phyloP scores from a whole-genome alignment of 1,140 invertebrate genomes.

The Alviniconcha marisindica region DNA sequence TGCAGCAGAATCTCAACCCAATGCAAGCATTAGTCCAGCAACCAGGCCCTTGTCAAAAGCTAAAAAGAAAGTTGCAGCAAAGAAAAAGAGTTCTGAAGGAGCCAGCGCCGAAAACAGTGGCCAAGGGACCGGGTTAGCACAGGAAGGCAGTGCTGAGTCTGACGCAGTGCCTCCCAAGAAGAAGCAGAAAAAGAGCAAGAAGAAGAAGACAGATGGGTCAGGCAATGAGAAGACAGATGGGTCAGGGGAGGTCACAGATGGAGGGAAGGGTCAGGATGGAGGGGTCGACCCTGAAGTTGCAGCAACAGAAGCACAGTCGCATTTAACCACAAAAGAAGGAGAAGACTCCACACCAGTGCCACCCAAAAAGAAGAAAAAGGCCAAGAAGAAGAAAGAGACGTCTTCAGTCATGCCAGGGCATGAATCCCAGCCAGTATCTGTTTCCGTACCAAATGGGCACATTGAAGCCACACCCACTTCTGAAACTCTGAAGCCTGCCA shows the following conservation, averaged over 20 bases:
- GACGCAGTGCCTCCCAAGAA: background rate
- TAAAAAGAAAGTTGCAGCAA: constrained; percentile 34
- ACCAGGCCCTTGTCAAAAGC: background rate
- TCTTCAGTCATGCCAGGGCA: too few species aligned
- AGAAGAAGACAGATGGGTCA: background rate
- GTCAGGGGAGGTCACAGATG: too few species aligned
- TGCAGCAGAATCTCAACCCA: background rate
- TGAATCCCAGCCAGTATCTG: too few species aligned
- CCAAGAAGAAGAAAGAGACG: constrained; percentile 23
- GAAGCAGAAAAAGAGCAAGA: constrained; percentile 40
- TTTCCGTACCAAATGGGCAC: constrained; percentile 24
- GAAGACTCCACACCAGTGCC: background rate
- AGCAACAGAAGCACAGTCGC: background rate
- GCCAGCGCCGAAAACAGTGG: background rate
- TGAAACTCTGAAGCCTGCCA: constrained; percentile 6
- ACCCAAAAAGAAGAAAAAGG: constrained; percentile 27
- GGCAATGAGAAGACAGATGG: background rate
- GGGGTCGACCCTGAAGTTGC: too few species aligned
- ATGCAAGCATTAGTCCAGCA: background rate
- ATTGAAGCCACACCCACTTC: background rate
- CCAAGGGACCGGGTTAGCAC: background rate
- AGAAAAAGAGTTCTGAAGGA: constrained; percentile 12
- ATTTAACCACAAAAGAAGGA: background rate
- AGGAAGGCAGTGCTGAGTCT: background rate
- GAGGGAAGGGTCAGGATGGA: too few species aligned